phyloP scores from a whole-genome alignment of 1,140 invertebrate species.

The Aphis gossypii region DNA sequence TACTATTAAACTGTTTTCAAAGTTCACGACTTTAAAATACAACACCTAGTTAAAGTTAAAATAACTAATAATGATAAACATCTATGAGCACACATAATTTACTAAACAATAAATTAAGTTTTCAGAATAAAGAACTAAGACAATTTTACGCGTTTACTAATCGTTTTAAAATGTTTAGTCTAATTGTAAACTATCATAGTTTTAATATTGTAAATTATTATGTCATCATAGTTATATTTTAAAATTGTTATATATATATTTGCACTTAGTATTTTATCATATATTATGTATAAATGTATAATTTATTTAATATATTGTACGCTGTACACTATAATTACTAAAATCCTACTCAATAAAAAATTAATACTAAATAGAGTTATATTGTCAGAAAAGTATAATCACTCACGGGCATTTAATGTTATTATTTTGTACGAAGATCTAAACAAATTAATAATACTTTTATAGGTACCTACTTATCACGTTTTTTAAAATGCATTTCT shows the following conservation, averaged over 20 bases:
- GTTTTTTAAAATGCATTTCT: neutral
- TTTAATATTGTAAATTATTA: neutral
- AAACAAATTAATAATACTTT: neutral
- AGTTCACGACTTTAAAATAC: neutral
- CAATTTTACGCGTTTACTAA: neutral
- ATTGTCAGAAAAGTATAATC: neutral
- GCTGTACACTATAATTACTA: no score
- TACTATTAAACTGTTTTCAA: neutral
- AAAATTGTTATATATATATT: neutral
- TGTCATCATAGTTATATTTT: neutral
- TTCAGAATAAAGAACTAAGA: neutral
- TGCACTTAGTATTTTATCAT: neutral
- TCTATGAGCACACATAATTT: neutral
- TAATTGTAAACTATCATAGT: neutral
- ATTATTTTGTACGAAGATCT: neutral
- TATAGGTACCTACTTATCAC: neutral
- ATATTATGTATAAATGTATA: no score
- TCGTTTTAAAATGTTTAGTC: neutral
- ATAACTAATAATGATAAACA: neutral
- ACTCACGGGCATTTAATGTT: neutral
- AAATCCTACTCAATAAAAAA: neutral
- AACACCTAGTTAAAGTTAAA: neutral
- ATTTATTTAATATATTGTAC: neutral
- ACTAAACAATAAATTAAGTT: neutral
- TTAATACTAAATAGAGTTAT: neutral